Conservation (phyloP, 2,797 vertebrate species). For the Myotis pilosus region DNA sequence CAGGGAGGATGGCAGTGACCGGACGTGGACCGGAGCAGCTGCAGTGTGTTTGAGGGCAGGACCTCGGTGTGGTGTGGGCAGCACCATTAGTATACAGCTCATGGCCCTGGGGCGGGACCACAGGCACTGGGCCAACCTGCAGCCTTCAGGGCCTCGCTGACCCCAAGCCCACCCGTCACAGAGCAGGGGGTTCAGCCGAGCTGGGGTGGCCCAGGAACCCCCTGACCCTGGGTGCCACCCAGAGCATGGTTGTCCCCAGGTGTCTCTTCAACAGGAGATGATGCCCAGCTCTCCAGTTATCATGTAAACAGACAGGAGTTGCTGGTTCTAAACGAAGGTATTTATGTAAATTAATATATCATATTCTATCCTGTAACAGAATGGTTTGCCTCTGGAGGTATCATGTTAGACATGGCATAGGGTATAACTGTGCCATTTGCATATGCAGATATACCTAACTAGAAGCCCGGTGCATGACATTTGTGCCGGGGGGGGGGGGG, state of each 20-base stretch:
- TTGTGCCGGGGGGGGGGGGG: no score
- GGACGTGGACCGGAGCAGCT: not conserved
- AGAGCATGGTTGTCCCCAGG: slow-evolving; percentile 37
- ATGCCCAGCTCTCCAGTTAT: slow-evolving; percentile 50
- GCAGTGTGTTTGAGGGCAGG: not conserved
- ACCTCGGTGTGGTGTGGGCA: not conserved
- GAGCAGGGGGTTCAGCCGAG: not conserved
- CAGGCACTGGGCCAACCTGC: not conserved
- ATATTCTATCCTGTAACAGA: slow-evolving; percentile 79
- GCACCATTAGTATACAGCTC: not conserved
- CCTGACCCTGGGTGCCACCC: not conserved
- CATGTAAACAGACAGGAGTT: slow-evolving; percentile 75
- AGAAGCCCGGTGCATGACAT: no score
- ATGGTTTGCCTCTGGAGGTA: slow-evolving; percentile 83
- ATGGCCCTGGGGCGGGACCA: not conserved
- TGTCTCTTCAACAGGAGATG: slow-evolving; percentile 56
- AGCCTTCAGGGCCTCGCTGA: not conserved
- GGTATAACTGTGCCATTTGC: slow-evolving; percentile 81
- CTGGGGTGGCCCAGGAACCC: not conserved
- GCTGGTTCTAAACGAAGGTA: slow-evolving; percentile 80
- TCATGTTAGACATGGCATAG: slow-evolving; percentile 77
- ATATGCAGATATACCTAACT: slow-evolving; percentile 86
- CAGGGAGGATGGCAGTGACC: not conserved
- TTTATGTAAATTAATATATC: slow-evolving; percentile 82
- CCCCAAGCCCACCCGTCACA: not conserved